These are phyloP conservation scores for Poeciliopsis turrubarensis DNA, from an alignment of 2,113 vertebrate genomes.

Conservation along the genomic window DNA sequence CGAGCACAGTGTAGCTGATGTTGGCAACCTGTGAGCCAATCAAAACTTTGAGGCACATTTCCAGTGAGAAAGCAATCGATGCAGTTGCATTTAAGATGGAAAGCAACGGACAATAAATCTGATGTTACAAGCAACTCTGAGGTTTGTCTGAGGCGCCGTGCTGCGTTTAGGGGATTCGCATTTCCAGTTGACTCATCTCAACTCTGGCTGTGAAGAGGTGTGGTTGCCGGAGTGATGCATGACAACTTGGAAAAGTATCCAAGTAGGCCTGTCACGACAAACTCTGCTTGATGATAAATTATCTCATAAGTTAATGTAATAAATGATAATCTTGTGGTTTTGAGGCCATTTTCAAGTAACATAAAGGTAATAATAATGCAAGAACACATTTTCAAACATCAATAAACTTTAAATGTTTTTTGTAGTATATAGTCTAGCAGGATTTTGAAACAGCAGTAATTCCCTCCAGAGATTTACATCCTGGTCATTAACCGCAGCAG, in stretches of 20 bases:
- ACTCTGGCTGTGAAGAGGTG: slow-evolving; percentile 7
- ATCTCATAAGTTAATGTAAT: too few relatives aligned
- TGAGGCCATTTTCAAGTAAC: too few relatives aligned
- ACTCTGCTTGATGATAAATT: too few relatives aligned
- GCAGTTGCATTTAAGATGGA: slow-evolving; percentile 20
- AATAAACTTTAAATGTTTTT: too few relatives aligned
- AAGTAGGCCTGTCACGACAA: not conserved
- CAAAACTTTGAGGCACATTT: slow-evolving; percentile 36
- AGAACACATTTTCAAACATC: too few relatives aligned
- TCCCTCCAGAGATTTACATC: slow-evolving; percentile 29
- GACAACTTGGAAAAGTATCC: not conserved
- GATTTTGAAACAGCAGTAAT: slow-evolving; percentile 36
- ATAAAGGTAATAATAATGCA: too few relatives aligned
- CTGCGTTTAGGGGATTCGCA: slow-evolving; percentile 12
- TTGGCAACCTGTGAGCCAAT: not conserved
- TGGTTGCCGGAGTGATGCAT: not conserved
- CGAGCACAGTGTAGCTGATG: slow-evolving; percentile 2
- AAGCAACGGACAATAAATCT: slow-evolving; percentile 14
- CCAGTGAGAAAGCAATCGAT: slow-evolving; percentile 41
- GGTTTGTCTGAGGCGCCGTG: slow-evolving; percentile 13
- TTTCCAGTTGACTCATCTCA: slow-evolving; percentile 37
- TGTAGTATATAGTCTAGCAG: not conserved
- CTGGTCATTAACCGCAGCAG: slow-evolving; percentile 16
- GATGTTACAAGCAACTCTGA: slow-evolving; percentile 37
- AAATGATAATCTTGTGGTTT: too few relatives aligned